A percentile compares a stretch with the other conserved stretches of the same genome.
phyloP scores from a whole-genome alignment of 92 coral and sea anemone genomes.

The Chrysogorgia sp. region DNA sequence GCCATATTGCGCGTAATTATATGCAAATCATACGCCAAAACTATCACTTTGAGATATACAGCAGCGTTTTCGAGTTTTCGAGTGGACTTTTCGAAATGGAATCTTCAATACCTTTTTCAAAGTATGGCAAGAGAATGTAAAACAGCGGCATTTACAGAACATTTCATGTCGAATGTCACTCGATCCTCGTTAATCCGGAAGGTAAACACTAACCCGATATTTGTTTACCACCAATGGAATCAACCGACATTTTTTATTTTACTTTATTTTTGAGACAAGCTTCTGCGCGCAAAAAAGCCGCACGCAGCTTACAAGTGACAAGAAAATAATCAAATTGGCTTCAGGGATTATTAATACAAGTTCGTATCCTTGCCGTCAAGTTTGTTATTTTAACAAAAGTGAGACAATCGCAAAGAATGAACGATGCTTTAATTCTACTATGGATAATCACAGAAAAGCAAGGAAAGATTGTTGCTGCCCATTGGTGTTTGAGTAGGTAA shows the following conservation, averaged over 20 bases:
- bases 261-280: constrained; percentile 59
- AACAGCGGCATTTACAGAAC: constrained; percentile 47
- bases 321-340: constrained; percentile 63
- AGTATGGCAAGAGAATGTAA: not conserved
- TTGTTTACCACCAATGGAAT: constrained; percentile 65
- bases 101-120: too few relatives aligned
- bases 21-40: too few relatives aligned
- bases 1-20: too few relatives aligned
- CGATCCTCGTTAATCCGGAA: constrained; percentile 51
- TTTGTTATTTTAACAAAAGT: constrained; percentile 60
- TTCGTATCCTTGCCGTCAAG: constrained; percentile 48
- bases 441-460: constrained; percentile 58
- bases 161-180: constrained; percentile 51
- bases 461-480: constrained; percentile 54
- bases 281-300: constrained; percentile 50
- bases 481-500: too few relatives aligned
- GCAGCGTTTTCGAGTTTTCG: too few relatives aligned
- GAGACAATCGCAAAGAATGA: constrained; percentile 65
- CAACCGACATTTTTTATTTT: constrained; percentile 51
- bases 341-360: constrained; percentile 60
- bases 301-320: constrained; percentile 59
- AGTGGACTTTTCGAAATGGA: too few relatives aligned
- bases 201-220: constrained; percentile 52
- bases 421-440: constrained; percentile 45
- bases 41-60: too few relatives aligned